Evolutionary conservation across 64 coral and sea anemone genomes (phyloP), one percentile per base, ranked within the genome.

Genomic region (Orbicella faveolata): DNA sequence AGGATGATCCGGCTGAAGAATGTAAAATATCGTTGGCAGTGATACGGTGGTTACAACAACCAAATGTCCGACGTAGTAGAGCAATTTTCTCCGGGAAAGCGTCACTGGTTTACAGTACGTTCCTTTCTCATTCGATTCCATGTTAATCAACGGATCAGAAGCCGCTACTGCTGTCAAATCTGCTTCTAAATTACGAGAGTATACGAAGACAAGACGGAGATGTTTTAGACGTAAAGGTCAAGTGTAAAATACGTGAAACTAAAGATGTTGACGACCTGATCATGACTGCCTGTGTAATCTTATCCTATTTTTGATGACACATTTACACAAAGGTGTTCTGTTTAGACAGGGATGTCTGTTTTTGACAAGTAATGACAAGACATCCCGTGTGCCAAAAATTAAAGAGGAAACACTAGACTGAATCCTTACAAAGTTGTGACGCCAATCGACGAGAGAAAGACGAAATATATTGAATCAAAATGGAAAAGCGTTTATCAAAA

Each of bases 1-100:
- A 7, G 82, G 82, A 53, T 53, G 82, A 73, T 85, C 82, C 1
- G 82, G 82, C 21, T 52, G 82, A 52, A 85, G 66, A 44, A 85
- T 15, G 63, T 85, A 85, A 30, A 85, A 85, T 52, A 85, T 52
- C 6, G 82, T 85, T 18, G 82, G 82, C 48, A 72, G 8, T 6
- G 64, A 51, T 4, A 85, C 64, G 0, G 16, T 44, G 11, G 21
- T 44, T 52, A 85, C 63, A 72, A 72, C 35, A 70, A 85, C 36
- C 36, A 72, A 70, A 20, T 72, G 64, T 52, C 39, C 82, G 6
- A 52, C 9, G 44, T 72, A 85, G 14, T 85, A 85, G 26, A 62
- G 63, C 2, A 85, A 12, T 52, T 73, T 85, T 21, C 36, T 23
- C 63, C 82, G 65, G 7, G 23, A 66, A 64, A 61, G 20, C 25